A percentile compares a stretch with the other conserved stretches of the same genome.
phyloP scores from a whole-genome alignment of 1,140 invertebrate species.

The Cydia pomonella region DNA sequence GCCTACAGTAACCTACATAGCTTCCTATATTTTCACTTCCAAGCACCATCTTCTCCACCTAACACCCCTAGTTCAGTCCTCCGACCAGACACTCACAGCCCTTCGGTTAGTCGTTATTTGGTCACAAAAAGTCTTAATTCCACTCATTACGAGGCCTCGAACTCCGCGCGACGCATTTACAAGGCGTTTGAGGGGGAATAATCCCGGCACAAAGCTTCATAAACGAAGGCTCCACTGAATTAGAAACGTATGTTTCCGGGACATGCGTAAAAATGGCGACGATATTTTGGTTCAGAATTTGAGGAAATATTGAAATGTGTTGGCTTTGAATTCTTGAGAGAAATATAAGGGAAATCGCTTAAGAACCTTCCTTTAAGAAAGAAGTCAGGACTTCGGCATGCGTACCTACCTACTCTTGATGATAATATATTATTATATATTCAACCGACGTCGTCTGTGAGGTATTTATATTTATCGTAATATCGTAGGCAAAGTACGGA shows the following conservation, averaged over 20 bases:
- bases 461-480: too few relatives aligned
- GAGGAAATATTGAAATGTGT: neutral
- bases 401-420: neutral
- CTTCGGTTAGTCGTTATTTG: constrained; percentile 14
- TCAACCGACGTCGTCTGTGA: too few relatives aligned
- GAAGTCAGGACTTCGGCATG: neutral
- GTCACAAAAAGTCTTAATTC: constrained; percentile 15
- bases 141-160: neutral
- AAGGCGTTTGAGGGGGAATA: constrained; percentile 49
- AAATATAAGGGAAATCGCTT: neutral
- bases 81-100: neutral
- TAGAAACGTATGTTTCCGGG: constrained; percentile 18
- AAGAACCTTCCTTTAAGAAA: neutral
- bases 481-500: too few relatives aligned
- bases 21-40: neutral
- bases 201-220: constrained; percentile 36
- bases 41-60: constrained; percentile 19
- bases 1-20: too few relatives aligned
- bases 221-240: neutral
- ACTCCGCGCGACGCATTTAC: constrained; percentile 47
- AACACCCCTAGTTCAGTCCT: constrained; percentile 42
- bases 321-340: neutral
- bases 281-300: neutral
- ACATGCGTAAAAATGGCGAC: constrained; percentile 2
- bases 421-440: neutral